Evolutionary conservation across 2,888 invertebrate genomes (phyloP), one percentile per base, ranked within the genome.

Genomic region (Nomada lathburiana): DNA sequence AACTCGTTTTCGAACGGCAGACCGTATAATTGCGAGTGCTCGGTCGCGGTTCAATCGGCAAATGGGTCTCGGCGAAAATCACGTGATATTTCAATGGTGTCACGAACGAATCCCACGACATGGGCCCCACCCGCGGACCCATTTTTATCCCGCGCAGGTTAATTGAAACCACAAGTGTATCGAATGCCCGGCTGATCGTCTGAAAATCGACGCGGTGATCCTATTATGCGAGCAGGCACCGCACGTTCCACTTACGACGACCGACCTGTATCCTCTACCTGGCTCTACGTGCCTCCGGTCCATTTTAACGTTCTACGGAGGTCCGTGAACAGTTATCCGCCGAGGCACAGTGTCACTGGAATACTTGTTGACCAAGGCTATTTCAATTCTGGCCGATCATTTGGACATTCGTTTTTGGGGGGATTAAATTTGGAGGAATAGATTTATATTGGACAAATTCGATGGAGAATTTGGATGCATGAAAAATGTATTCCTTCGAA

Each of bases 21-120:
- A 84, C 82, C 84, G 78, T 84, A 71, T 84, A 86, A 87, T 86
- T 86, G 79, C 76, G 84, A 73, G 77, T 62, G 77, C 76, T 84
- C 76, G 86, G 86, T 86, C 72, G 84, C 84, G 86, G 87, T 86
- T 87, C 87, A 84, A 82, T 71, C 87, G 80, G 60, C 86, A 86
- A 86, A 86, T 86, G 47, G 86, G 87, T 75, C 80, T 71, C 60
- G 60, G 60, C 47, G 59, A 75, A 73, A 62, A 80, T 84, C 86
- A 82, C 81, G 86, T 75, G 86, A 79, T 57, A 44, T 10, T 63
- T 50, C 26, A 86, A 84, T 84, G 72, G 73, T 80, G 86, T 60
- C 82, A 79, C 79, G 78, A 72, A 69, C 81, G 55, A 86, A 76
- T 80, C 71, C 67, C 60, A 65, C 67, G 67, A 60, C 36, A 36